Evolutionary conservation across 2,113 vertebrate species (phyloP), one percentile per base, ranked within the genome.

Genomic region (Ranitomeya variabilis): DNA sequence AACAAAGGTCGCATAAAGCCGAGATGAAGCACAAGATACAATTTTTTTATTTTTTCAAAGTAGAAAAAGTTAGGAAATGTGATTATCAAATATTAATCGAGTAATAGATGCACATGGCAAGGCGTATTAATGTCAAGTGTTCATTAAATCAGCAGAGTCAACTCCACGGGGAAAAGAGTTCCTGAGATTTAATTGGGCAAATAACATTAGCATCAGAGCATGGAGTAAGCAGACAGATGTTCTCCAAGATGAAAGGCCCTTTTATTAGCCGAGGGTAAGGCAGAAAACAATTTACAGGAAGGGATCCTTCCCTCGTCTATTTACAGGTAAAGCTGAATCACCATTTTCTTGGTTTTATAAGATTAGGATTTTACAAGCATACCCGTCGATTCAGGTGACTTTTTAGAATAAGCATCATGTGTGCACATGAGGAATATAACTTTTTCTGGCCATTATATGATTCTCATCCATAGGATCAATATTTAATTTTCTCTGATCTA

Each of bases 71-170:
- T 69, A 37, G 62, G 52, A 78, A 67, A 69, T 69, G 14, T 69
- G 60, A 69, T 80, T 67, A 87, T 87, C 23, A 69, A 87, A 86
- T 86, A 86, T 78, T 78, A 86, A 86, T 86, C 55, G 23, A 45
- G 85, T 86, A 52, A 86, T 66, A 54, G 73, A 86, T 26, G 74
- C 60, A 76, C 37, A 86, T 26, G 66, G 85, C 19, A 54, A 79
- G 74, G 57, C 31, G 26, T 86, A 86, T 86, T 86, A 86, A 86
- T 86, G 73, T 86, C 85, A 86, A 86, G 85, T 86, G 85, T 79
- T 86, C 85, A 86, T 86, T 86, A 86, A 86, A 86, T 86, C 85
- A 86, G 85, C 74, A 79, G 51, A 79, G 76, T 66, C 59, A 77
- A 86, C 78, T 51, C 85, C 79, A 64, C 23, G 11, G 85, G 59